Evolutionary conservation across 2,113 vertebrate species (phyloP).

Genomic region (Datnioides undecimradiatus): DNA sequence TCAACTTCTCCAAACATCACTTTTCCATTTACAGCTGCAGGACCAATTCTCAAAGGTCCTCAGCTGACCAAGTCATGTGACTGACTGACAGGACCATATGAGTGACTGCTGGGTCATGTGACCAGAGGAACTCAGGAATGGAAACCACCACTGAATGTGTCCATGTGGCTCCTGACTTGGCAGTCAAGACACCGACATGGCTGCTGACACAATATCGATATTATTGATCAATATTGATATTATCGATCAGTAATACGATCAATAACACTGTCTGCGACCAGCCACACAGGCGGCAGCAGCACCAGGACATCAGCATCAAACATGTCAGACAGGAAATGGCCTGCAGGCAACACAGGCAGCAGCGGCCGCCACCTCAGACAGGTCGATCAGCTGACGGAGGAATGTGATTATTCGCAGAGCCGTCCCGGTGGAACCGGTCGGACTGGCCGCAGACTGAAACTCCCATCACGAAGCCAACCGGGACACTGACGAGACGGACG

Average conservation of each 20-base stretch:
- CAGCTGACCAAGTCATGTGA: neutral
- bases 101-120: neutral
- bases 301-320: no score
- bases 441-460: neutral
- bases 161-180: no score
- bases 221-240: no score
- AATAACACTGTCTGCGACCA: no score
- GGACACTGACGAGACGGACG: no score
- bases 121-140: no score
- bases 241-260: no score
- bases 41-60: neutral
- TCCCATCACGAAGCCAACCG: no score
- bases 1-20: neutral
- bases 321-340: neutral
- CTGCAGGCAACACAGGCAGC: neutral
- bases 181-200: no score
- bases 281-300: no score
- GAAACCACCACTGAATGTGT: no score
- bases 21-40: neutral
- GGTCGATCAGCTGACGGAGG: neutral
- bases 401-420: neutral
- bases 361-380: neutral
- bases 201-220: no score
- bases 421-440: neutral
- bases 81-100: neutral